Conservation (phyloP, 2,113 vertebrate genomes). For the Pica pica region DNA sequence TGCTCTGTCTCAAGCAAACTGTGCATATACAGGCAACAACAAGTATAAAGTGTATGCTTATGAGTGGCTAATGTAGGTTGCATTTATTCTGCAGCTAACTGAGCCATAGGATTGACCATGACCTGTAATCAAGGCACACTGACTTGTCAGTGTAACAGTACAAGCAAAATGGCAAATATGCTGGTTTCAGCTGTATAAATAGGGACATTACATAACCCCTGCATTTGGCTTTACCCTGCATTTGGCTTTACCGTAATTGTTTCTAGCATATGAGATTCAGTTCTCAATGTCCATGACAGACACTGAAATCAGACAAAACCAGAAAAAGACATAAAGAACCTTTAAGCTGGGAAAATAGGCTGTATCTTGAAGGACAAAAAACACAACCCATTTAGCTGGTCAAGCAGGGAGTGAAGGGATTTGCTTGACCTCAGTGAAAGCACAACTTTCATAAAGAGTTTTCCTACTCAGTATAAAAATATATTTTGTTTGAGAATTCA, state of each 20-base stretch:
- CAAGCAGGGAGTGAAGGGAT: not conserved
- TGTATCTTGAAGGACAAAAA: not conserved
- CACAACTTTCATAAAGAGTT: not conserved
- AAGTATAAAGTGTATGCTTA: not conserved
- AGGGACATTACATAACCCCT: not conserved
- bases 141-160: not conserved
- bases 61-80: not conserved
- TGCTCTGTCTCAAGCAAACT: not conserved
- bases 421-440: not conserved
- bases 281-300: not conserved
- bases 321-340: not conserved
- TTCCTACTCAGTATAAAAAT: not conserved
- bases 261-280: not conserved
- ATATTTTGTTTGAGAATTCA: not conserved
- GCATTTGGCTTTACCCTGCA: not conserved
- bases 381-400: not conserved
- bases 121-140: not conserved
- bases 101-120: not conserved
- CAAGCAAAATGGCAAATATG: not conserved
- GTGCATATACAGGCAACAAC: accelerated
- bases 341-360: not conserved
- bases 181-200: not conserved
- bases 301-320: not conserved
- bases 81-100: not conserved
- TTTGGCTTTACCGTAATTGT: not conserved